Evolutionary conservation across 2,113 vertebrate species (phyloP).

Genomic region (Parus major): DNA sequence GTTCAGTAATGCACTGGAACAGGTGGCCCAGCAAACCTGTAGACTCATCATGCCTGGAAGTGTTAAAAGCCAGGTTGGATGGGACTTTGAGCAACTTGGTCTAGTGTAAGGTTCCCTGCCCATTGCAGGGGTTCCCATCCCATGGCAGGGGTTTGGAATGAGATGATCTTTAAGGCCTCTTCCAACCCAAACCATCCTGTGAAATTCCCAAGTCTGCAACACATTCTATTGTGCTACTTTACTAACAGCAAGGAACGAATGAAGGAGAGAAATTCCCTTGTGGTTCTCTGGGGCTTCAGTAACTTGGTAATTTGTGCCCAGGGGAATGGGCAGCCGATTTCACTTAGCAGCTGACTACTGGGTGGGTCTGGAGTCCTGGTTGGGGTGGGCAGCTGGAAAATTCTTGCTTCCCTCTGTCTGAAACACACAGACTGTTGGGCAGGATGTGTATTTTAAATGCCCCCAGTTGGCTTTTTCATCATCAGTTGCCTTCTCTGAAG

Average conservation of each 20-base stretch:
- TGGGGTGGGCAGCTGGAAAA: neutral
- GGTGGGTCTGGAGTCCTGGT: neutral
- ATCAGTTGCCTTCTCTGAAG: neutral
- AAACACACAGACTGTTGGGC: fast-evolving
- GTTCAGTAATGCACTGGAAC: neutral
- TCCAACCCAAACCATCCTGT: neutral
- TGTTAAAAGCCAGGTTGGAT: neutral
- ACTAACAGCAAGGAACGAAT: fast-evolving
- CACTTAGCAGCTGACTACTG: neutral
- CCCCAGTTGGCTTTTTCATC: neutral
- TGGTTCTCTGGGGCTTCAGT: neutral
- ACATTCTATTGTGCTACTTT: neutral
- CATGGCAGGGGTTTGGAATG: neutral
- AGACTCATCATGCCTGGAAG: neutral
- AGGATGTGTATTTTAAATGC: neutral
- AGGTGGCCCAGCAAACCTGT: neutral
- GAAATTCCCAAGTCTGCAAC: neutral
- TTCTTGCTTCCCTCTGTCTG: neutral
- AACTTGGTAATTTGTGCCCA: neutral
- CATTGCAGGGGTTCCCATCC: no score
- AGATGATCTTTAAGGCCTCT: neutral
- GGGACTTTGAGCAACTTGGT: neutral
- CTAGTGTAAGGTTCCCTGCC: neutral
- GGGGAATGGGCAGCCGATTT: neutral
- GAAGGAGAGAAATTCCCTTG: neutral